Conservation (phyloP, 2,113 vertebrate species). For the Dissostichus mawsoni region DNA sequence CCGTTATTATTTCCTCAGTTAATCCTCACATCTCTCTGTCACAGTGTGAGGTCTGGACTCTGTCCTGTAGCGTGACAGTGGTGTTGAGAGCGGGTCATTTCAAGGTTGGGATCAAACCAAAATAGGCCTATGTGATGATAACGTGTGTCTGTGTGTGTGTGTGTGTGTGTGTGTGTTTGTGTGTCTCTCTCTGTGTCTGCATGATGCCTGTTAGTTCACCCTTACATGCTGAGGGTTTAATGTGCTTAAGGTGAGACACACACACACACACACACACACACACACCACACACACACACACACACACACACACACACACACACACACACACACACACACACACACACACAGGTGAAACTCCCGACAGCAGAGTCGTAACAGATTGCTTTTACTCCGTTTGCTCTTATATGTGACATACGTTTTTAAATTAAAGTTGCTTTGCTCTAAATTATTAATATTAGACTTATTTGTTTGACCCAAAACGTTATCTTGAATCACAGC, state of each 20-base stretch:
- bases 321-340: conserved; percentile 30
- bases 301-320: conserved; percentile 31
- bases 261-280: conserved; percentile 22
- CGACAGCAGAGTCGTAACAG: conserved; percentile 38
- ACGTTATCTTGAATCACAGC: background rate
- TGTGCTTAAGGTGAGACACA: conserved; percentile 48
- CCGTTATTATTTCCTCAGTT: background rate
- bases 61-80: conserved; percentile 47
- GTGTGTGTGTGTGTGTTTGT: conserved; percentile 10
- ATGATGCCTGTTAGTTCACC: conserved; percentile 57
- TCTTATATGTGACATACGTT: background rate
- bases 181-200: conserved; percentile 9
- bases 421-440: background rate
- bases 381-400: conserved; percentile 8
- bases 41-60: conserved; percentile 32
- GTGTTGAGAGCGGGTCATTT: conserved; percentile 45
- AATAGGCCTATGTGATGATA: conserved; percentile 48
- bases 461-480: background rate
- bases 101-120: conserved; percentile 60
- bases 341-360: conserved; percentile 23
- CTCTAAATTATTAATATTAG: background rate
- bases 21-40: conserved; percentile 14
- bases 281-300: conserved; percentile 33
- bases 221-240: conserved; percentile 62
- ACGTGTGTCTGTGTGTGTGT: conserved; percentile 27